A percentile compares a stretch with the other conserved stretches of the same genome.
Evolutionary conservation across 2,888 invertebrate genomes (phyloP).

Genomic region (Pterostichus madidus): DNA sequence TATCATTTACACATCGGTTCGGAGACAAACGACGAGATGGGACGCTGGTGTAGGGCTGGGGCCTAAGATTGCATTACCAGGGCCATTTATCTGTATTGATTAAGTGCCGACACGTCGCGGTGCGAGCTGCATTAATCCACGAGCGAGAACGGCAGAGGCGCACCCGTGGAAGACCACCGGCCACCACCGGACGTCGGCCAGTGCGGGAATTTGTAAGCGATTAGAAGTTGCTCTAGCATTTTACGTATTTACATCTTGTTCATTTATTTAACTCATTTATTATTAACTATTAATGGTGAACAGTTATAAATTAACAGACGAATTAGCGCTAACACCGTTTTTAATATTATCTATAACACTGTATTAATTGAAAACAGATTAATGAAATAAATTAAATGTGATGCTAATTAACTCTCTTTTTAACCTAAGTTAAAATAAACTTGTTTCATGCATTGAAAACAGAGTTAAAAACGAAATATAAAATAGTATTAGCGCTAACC

Average conservation of each 20-base stretch:
- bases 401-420: no score
- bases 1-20: conserved; percentile 64
- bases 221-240: conserved; percentile 2
- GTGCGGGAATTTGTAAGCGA: conserved; percentile 38
- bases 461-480: no score
- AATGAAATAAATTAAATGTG: no score
- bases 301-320: background rate
- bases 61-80: conserved; percentile 62
- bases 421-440: no score
- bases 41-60: conserved; percentile 20
- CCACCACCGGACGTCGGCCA: background rate
- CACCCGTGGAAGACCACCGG: background rate
- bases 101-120: conserved; percentile 64
- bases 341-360: no score
- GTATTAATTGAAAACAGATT: no score
- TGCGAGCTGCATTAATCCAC: conserved; percentile 59
- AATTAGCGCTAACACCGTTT: no score
- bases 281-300: no score
- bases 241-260: background rate
- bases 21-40: conserved; percentile 30
- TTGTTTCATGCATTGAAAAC: no score
- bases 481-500: no score
- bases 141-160: background rate
- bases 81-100: conserved; percentile 66
- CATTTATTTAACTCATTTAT: background rate